Evolutionary conservation across 2,888 invertebrate genomes (phyloP).

Genomic region (Harpalus rubripes): DNA sequence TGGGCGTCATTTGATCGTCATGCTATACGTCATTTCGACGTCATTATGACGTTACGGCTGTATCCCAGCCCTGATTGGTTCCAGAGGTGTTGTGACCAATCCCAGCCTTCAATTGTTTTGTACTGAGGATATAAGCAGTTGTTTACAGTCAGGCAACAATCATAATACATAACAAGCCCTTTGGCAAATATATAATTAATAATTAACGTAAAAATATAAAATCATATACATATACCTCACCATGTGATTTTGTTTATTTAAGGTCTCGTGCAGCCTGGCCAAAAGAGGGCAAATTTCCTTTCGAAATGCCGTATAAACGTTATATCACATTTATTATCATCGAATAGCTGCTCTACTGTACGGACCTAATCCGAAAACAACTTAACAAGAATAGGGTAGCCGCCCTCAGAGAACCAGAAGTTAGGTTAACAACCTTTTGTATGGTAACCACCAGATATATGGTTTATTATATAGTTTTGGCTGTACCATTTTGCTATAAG

Average conservation of each 20-base stretch:
- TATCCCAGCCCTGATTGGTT: not conserved
- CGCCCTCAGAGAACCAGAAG: not conserved
- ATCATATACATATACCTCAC: conserved; percentile 74
- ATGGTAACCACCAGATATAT: not conserved
- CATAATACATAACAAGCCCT: conserved; percentile 77
- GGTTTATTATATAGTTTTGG: too few species aligned
- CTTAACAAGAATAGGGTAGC: not conserved
- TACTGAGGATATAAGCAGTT: conserved; percentile 77
- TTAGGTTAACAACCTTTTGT: not conserved
- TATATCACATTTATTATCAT: conserved; percentile 63
- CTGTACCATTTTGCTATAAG: too few species aligned
- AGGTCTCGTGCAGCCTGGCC: conserved; percentile 39
- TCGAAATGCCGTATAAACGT: conserved; percentile 36
- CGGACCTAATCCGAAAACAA: not conserved
- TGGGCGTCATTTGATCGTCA: too few species aligned
- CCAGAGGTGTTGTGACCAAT: not conserved
- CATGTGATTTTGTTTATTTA: conserved; percentile 69
- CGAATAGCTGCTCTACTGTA: conserved; percentile 52
- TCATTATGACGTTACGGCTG: too few species aligned
- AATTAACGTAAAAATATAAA: conserved; percentile 74
- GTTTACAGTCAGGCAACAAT: conserved; percentile 77
- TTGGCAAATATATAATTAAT: conserved; percentile 63
- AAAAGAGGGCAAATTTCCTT: not conserved
- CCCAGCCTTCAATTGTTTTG: conserved; percentile 71
- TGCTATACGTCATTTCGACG: too few species aligned